A percentile compares a stretch with the other conserved stretches of the same genome.
Conservation (phyloP, 2,797 vertebrate species). For the Setipinna tenuifilis region DNA sequence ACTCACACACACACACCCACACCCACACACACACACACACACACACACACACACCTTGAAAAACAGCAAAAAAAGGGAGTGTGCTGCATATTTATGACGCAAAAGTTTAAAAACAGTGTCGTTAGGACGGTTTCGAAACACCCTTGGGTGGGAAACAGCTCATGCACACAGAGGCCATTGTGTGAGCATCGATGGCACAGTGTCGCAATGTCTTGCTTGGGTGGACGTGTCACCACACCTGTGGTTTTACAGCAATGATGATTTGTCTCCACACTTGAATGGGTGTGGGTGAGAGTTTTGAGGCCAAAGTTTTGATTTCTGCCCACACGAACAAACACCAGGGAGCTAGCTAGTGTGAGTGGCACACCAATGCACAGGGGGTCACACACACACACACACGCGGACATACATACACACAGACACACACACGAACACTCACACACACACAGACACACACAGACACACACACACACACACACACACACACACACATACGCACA, state of each 20-base stretch:
- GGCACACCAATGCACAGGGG: neutral
- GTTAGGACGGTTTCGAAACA: neutral
- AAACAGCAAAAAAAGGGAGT: neutral
- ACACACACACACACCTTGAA: neutral
- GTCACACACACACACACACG: neutral
- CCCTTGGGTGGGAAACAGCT: neutral
- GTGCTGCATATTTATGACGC: neutral
- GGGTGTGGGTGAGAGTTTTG: neutral
- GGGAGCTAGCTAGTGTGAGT: neutral
- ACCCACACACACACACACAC: neutral
- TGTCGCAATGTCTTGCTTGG: conserved; percentile 14
- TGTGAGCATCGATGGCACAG: neutral
- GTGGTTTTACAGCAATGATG: neutral
- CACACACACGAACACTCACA: neutral
- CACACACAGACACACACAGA: neutral
- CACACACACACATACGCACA: too few relatives aligned
- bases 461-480: too few relatives aligned
- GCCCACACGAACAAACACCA: neutral
- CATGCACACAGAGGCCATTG: too few relatives aligned
- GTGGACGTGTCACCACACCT: neutral
- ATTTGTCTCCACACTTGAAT: neutral
- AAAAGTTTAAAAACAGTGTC: neutral
- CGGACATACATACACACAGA: too few relatives aligned
- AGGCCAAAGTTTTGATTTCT: neutral
- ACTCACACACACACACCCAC: neutral